Percentiles rank a stretch among this genome's conserved stretches.
phyloP scores from a whole-genome alignment of 2,888 invertebrate species.

The Eumerus sabulonum region DNA sequence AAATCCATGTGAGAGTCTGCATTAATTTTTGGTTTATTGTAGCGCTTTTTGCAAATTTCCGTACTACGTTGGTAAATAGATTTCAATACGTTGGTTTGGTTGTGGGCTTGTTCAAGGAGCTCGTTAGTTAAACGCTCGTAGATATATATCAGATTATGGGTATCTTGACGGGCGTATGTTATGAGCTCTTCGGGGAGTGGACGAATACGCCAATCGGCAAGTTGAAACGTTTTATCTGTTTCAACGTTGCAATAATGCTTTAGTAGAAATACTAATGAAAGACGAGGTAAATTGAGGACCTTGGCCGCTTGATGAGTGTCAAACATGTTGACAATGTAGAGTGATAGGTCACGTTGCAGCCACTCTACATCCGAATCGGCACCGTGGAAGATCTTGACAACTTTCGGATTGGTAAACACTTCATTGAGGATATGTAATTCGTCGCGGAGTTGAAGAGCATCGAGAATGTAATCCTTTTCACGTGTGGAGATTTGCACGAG shows the following conservation, averaged over 20 bases:
- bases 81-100: constrained; percentile 83
- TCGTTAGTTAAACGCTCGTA: constrained; percentile 89
- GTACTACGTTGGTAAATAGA: constrained; percentile 87
- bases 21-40: constrained; percentile 86
- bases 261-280: constrained; percentile 89
- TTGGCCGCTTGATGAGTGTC: constrained; percentile 95
- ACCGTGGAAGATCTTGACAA: constrained; percentile 97
- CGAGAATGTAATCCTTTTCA: constrained; percentile 91
- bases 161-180: constrained; percentile 94
- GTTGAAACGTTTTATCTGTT: constrained; percentile 93
- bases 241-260: constrained; percentile 87
- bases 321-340: constrained; percentile 98
- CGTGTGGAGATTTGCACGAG: constrained; percentile 95
- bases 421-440: constrained; percentile 91
- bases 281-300: constrained; percentile 83
- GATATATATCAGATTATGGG: constrained; percentile 95
- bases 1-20: constrained; percentile 87
- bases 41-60: constrained; percentile 88
- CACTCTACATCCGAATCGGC: constrained; percentile 92
- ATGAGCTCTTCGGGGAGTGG: constrained; percentile 91
- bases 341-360: constrained; percentile 96
- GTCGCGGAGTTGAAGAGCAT: constrained; percentile 90
- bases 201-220: constrained; percentile 96
- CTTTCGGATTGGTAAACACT: constrained; percentile 92
- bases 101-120: constrained; percentile 84